Evolutionary conservation across 1,140 invertebrate genomes (phyloP).

Genomic region (Eulimnadia texana): DNA sequence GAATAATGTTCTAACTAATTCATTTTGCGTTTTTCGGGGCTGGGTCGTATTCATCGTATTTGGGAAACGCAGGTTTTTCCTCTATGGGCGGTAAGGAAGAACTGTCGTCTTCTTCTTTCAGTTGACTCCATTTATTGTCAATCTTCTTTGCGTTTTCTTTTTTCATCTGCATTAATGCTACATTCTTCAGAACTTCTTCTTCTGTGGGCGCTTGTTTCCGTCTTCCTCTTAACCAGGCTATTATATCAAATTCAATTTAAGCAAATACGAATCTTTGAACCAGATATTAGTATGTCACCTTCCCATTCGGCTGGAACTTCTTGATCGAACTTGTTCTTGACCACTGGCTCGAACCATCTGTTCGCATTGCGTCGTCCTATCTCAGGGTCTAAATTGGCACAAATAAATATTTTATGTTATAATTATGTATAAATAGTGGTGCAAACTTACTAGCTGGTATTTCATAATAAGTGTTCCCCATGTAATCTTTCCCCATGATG

Average conservation of each 20-base stretch:
- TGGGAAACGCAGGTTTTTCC: slow-evolving; percentile 18
- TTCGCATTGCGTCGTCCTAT: slow-evolving; percentile 40
- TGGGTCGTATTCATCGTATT: slow-evolving; percentile 21
- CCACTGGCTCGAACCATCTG: slow-evolving; percentile 53
- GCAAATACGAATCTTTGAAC: slow-evolving; percentile 13
- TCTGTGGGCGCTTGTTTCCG: slow-evolving; percentile 47
- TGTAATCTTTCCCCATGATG: slow-evolving; percentile 49
- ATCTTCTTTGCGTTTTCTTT: slow-evolving; percentile 55
- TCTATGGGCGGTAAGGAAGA: not conserved
- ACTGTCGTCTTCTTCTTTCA: not conserved
- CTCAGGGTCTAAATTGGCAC: slow-evolving; percentile 33
- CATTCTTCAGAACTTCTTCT: slow-evolving; percentile 54
- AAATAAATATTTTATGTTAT: not conserved
- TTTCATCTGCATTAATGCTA: slow-evolving; percentile 49
- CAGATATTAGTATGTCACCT: slow-evolving; percentile 18
- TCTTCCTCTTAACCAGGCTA: slow-evolving; percentile 54
- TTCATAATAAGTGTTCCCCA: slow-evolving; percentile 69
- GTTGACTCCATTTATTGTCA: slow-evolving; percentile 27
- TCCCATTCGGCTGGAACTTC: slow-evolving; percentile 70
- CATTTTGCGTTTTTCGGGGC: not conserved
- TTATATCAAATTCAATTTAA: not conserved
- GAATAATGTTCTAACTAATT: not conserved
- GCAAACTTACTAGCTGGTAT: slow-evolving; percentile 34
- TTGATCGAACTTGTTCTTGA: slow-evolving; percentile 39
- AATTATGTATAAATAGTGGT: not conserved